Evolutionary conservation across 2,113 vertebrate genomes (phyloP), one percentile per base, ranked within the genome.

Genomic region (Triplophysa rosa): DNA sequence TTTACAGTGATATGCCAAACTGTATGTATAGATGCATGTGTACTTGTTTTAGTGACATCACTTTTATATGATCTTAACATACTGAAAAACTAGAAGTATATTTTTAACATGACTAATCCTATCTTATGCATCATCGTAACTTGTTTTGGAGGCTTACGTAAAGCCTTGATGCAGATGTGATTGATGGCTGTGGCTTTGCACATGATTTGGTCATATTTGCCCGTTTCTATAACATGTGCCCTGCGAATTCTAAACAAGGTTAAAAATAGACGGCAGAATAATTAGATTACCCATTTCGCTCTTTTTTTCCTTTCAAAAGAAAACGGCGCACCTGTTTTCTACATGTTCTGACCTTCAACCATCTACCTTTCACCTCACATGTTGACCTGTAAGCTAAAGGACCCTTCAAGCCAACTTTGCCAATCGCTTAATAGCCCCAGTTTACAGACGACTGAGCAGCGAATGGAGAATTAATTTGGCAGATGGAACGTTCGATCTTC

Each of bases 401-500:
- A 26, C 24, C 29, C 2, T 23, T 33, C 58, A 62, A 62, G 58
- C 37, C 66, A 52, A 62, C 56, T 63, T 73, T 73, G 9, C 54
- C 8, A 40, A 59, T 23, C 54, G 24, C 13, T 33, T 47, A 40
- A 59, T 23, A 13, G 19, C 29, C 4, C 19, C 49, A 24, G 52
- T 72, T 72, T 37, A 10, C 52, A 58, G 29, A 40, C 37, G 69
- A 72, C 54, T 72, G 70, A 40, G 70, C 37, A 37, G n/a, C 16
- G 70, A 73, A 73, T 61, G n/a, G 8, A 42, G 54, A 73, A 59
- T 40, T 52, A 56, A 56, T 73, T 42, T 16, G 66, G 49, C 67
- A 62, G n/a, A 67, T 52, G 61, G 76, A 79, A 82, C 59, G 80
- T 61, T 67, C 73, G 7, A 13, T 72, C 63, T 58, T 40, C 14